Conservation (phyloP, 2,113 vertebrate species). For the Rhabdomys dilectus region DNA sequence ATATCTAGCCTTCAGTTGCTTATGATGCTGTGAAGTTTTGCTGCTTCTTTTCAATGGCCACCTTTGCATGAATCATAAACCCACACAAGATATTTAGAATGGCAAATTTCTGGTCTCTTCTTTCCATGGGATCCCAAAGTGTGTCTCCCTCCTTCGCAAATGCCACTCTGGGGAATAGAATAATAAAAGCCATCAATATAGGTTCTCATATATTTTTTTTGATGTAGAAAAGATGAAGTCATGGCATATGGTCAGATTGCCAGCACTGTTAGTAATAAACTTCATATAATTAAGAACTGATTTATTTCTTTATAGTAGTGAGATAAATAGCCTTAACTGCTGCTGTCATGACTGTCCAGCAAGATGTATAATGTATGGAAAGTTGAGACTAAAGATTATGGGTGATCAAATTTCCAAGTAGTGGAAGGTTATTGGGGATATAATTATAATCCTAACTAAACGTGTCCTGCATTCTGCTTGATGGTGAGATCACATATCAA, state of each 20-base stretch:
- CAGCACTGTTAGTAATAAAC: constrained; percentile 90
- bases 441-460: constrained; percentile 90
- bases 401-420: constrained; percentile 87
- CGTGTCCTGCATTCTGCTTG: constrained; percentile 88
- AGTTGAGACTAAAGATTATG: constrained; percentile 89
- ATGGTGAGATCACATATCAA: constrained; percentile 89
- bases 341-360: constrained; percentile 87
- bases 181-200: constrained; percentile 87
- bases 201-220: constrained; percentile 85
- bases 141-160: constrained; percentile 58
- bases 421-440: constrained; percentile 88
- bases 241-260: constrained; percentile 90
- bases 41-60: background rate
- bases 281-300: constrained; percentile 90
- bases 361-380: constrained; percentile 88
- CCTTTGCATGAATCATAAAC: background rate
- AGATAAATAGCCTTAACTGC: constrained; percentile 90
- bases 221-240: constrained; percentile 88
- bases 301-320: constrained; percentile 89
- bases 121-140: constrained; percentile 66
- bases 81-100: constrained; percentile 55
- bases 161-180: constrained; percentile 74
- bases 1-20: background rate
- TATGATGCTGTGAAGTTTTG: background rate
- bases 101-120: constrained; percentile 31